Percentiles rank a stretch among this genome's conserved stretches.
These are phyloP conservation scores for Melanotaenia parkinsoni DNA, from an alignment of 2,797 vertebrate genomes.

Conservation along the genomic window DNA sequence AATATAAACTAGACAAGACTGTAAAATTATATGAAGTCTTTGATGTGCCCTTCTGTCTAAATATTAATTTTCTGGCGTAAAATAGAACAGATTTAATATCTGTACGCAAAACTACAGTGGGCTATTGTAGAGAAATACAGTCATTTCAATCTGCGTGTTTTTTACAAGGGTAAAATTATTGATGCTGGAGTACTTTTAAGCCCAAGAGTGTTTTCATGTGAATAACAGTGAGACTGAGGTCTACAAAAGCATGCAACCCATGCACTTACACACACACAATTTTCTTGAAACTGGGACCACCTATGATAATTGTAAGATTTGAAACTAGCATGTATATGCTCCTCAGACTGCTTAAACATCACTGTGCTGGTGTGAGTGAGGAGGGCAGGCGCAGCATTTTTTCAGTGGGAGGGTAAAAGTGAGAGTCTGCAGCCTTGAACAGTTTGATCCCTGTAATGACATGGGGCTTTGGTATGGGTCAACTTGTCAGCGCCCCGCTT, in stretches of 20 bases:
- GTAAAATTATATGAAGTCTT: conserved; percentile 21
- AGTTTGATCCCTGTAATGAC: conserved; percentile 77
- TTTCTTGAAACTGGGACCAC: conserved; percentile 20
- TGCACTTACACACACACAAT: conserved; percentile 18
- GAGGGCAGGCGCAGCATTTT: conserved; percentile 29
- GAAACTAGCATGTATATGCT: conserved; percentile 7
- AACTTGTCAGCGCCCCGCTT: conserved; percentile 69
- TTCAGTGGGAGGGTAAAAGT: conserved; percentile 59
- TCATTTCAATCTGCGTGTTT: conserved; percentile 38
- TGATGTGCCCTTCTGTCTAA: conserved; percentile 15
- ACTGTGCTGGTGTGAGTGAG: conserved; percentile 12
- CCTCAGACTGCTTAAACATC: conserved; percentile 10
- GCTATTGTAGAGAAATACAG: conserved; percentile 21
- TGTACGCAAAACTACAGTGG: conserved; percentile 20
- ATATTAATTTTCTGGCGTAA: conserved; percentile 15
- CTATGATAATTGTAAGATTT: conserved; percentile 12
- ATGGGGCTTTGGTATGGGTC: conserved; percentile 73
- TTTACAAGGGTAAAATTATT: conserved; percentile 42
- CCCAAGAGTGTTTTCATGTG: conserved; percentile 37
- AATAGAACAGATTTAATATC: conserved; percentile 42
- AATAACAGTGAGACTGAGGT: conserved; percentile 20
- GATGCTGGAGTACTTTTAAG: conserved; percentile 15
- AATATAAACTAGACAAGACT: conserved; percentile 21
- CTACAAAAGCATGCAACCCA: conserved; percentile 5
- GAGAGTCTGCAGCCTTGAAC: conserved; percentile 71